A percentile compares a stretch with the other conserved stretches of the same genome.
phyloP scores from a whole-genome alignment of 2,113 vertebrate species.

The Plecotus auritus region DNA sequence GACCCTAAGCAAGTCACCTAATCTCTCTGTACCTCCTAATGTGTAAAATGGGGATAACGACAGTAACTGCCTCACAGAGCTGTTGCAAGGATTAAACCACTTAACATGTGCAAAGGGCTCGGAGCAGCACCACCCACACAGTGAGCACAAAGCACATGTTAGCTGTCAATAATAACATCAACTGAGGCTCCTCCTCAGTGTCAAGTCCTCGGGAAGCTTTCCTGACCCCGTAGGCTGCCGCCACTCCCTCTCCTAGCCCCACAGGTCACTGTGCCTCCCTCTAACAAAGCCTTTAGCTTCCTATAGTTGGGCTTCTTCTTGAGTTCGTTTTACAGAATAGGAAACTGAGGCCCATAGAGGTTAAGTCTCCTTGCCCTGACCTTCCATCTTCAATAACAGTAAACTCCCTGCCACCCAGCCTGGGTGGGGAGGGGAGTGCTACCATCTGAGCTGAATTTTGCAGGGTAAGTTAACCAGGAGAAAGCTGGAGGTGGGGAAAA shows the following conservation, averaged over 20 bases:
- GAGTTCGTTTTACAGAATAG: neutral
- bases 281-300: neutral
- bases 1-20: neutral
- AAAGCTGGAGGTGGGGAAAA: neutral
- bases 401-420: neutral
- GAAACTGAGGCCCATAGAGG: neutral
- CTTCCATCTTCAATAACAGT: neutral
- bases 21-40: neutral
- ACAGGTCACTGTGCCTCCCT: neutral
- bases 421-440: neutral
- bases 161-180: neutral
- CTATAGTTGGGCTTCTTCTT: neutral
- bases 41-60: neutral
- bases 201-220: neutral
- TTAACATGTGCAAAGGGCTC: neutral
- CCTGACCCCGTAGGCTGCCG: neutral
- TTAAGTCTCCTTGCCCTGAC: neutral
- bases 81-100: neutral
- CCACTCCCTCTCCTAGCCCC: too few relatives aligned
- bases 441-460: neutral
- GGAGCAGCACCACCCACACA: neutral
- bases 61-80: neutral
- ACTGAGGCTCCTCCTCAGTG: neutral
- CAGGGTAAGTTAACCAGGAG: neutral
- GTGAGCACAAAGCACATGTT: neutral